Evolutionary conservation across 2,888 invertebrate species (phyloP).

Genomic region (Hirudinaria manillensis): DNA sequence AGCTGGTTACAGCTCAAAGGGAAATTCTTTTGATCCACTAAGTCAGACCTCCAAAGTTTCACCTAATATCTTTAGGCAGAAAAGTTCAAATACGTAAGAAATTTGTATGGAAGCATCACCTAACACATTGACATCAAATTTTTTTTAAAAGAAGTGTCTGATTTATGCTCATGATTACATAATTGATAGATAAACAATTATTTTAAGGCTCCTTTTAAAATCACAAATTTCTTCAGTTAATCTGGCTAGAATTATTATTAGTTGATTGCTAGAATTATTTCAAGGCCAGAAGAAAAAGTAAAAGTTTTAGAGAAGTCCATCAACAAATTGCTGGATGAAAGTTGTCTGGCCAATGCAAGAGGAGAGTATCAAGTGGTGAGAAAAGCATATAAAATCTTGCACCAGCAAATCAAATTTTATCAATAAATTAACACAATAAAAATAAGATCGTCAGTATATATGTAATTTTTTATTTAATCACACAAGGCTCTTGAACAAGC

Average conservation of each 20-base stretch:
- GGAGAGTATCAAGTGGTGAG: conserved; percentile 61
- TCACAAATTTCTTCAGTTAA: too few species aligned
- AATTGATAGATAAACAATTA: too few species aligned
- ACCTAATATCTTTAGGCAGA: conserved; percentile 64
- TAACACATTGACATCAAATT: neutral
- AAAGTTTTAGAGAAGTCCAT: conserved; percentile 81
- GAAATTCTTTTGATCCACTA: conserved; percentile 66
- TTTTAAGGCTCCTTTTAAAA: neutral
- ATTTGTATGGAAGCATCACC: neutral
- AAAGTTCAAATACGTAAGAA: conserved; percentile 70
- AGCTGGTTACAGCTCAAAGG: conserved; percentile 81
- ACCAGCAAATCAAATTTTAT: neutral
- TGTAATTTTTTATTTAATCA: too few species aligned
- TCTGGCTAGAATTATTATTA: too few species aligned
- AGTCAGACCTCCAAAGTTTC: conserved; percentile 61
- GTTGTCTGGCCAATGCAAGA: conserved; percentile 67
- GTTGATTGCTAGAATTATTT: conserved; percentile 35
- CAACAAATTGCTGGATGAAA: conserved; percentile 81
- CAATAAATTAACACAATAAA: neutral
- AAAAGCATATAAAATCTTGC: conserved; percentile 1
- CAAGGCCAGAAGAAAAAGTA: conserved; percentile 83
- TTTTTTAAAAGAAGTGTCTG: neutral
- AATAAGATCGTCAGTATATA: too few species aligned
- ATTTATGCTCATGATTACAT: too few species aligned
- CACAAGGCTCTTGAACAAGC: conserved; percentile 76